Evolutionary conservation across 1,140 invertebrate species (phyloP), one percentile per base, ranked within the genome.

Genomic region (Hyles vespertilio): DNA sequence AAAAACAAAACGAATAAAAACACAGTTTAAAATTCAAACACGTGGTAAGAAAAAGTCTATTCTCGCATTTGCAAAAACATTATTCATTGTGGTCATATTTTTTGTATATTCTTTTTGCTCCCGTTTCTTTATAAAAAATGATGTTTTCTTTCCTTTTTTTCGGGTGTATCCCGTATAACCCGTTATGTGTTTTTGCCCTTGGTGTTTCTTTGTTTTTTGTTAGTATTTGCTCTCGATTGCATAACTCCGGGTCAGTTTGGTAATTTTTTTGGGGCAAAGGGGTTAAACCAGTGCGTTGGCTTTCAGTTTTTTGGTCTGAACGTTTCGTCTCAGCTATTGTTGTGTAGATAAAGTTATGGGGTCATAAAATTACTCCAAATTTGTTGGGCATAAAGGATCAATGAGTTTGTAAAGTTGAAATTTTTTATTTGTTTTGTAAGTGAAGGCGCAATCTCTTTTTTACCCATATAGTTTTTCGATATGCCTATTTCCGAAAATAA

Each of bases 171-270:
- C 65, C 77, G 77, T 73, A 61, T 74, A 81, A 75, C 72, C 81
- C 81, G 81, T 84, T 84, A 82, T 49, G 45, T 61, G 60, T 81
- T 81, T 79, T 80, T 81, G 77, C 73, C 74, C 70, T 75, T 74
- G 40, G 65, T 74, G 72, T 73, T 69, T 43, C 64, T 74, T 74
- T 76, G 70, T 74, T 74, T 66, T 70, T 69, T 70, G 44, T 68
- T 55, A 52, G 57, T 54, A 61, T 65, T 66, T 62, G 56, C 51
- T 57, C 63, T 51, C 54, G 58, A 69, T 77, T 82, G 73, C 75
- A 73, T 78, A 79, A 81, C 71, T 59, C 40, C 57, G 65, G 74
- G 70, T 70, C 72, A 68, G 64, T 50, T 44, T 11, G 22, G 50
- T 32, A 44, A 43, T 10, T 54, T 54, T 45, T 54, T 54, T 54